phyloP scores from a whole-genome alignment of 2,888 invertebrate species.

The Eilema sororculum region DNA sequence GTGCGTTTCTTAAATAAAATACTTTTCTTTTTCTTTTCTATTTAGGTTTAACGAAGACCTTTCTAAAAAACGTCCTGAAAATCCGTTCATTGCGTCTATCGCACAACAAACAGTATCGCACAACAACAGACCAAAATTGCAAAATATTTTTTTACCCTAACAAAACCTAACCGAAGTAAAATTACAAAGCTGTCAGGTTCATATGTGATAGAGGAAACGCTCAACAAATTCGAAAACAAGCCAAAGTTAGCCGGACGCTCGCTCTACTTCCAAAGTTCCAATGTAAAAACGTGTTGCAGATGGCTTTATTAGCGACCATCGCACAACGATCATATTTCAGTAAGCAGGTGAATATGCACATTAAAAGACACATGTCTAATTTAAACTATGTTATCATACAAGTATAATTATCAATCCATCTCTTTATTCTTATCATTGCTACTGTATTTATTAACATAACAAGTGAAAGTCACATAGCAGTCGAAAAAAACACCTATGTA shows the following conservation, averaged over 20 bases:
- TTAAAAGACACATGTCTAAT: not conserved
- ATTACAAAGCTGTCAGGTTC: too few relatives aligned
- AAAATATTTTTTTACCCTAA: too few relatives aligned
- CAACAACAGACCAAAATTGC: too few relatives aligned
- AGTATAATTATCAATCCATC: not conserved
- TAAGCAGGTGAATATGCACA: not conserved
- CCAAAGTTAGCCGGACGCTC: not conserved
- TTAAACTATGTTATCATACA: not conserved
- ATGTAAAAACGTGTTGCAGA: not conserved
- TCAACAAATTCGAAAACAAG: not conserved
- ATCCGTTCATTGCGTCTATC: too few relatives aligned
- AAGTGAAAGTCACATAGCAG: not conserved
- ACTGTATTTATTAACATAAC: conserved; percentile 4
- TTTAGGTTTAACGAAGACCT: too few relatives aligned
- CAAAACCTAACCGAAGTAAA: too few relatives aligned
- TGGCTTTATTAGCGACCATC: not conserved
- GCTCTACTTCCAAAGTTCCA: not conserved
- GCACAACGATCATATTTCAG: not conserved
- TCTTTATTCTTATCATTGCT: not conserved
- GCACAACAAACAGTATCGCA: too few relatives aligned
- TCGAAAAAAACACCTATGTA: not conserved
- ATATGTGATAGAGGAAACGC: not conserved
- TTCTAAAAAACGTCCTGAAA: too few relatives aligned
- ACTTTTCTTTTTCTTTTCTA: too few relatives aligned
- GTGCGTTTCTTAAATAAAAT: too few relatives aligned